Percentiles rank a stretch among this genome's conserved stretches.
These are phyloP conservation scores for Ceratoteleas bidentatus DNA, from an alignment of 1,140 invertebrate genomes.

Conservation along the genomic window DNA sequence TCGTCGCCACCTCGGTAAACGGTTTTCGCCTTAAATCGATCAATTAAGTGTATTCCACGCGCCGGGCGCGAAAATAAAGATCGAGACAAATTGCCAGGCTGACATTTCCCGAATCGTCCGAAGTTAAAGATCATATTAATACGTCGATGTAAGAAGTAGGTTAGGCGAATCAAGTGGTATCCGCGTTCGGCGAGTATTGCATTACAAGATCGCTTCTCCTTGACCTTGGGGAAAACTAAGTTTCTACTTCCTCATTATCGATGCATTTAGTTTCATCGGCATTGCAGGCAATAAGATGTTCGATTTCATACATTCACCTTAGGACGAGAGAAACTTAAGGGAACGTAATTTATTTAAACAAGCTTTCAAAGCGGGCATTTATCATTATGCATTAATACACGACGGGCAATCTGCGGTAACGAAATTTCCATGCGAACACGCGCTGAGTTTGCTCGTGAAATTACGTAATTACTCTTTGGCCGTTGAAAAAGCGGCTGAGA, in stretches of 20 bases:
- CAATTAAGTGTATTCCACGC: not conserved
- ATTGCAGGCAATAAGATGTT: slow-evolving; percentile 21
- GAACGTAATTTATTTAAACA: slow-evolving; percentile 33
- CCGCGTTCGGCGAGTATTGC: slow-evolving; percentile 24
- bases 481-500: not conserved
- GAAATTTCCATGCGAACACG: slow-evolving; percentile 1
- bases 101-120: slow-evolving; percentile 14
- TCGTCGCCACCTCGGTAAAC: no score
- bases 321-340: slow-evolving; percentile 27
- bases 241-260: slow-evolving; percentile 55
- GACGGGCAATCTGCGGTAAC: not conserved
- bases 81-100: not conserved
- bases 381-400: slow-evolving; percentile 11
- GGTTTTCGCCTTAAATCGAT: not conserved
- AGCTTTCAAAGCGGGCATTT: slow-evolving; percentile 18
- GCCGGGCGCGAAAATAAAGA: not conserved
- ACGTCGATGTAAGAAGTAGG: slow-evolving; percentile 22
- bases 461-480: slow-evolving; percentile 8
- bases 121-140: slow-evolving; percentile 22
- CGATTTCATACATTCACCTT: slow-evolving; percentile 35
- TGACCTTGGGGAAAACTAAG: slow-evolving; percentile 51
- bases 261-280: slow-evolving; percentile 39
- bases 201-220: slow-evolving; percentile 33
- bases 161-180: slow-evolving; percentile 19
- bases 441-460: slow-evolving; percentile 7